Evolutionary conservation across 1,140 invertebrate species (phyloP).

Genomic region (Platyscapa corneri): DNA sequence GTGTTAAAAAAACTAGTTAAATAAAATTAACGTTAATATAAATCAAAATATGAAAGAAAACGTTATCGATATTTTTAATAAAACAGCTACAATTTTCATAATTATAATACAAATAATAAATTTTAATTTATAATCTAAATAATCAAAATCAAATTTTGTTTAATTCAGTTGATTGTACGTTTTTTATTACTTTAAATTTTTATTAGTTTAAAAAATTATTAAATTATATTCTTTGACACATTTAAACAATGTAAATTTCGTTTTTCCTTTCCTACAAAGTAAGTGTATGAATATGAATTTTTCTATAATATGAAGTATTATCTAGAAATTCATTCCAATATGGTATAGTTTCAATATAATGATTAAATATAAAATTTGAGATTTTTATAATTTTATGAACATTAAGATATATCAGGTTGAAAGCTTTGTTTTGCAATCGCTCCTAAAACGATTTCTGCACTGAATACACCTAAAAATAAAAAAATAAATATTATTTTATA

Average conservation of each 20-base stretch:
- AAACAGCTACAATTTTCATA: background rate
- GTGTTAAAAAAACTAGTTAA: background rate
- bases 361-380: constrained; percentile 38
- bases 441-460: constrained; percentile 69
- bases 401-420: constrained; percentile 61
- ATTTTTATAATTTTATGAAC: constrained; percentile 46
- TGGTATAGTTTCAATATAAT: constrained; percentile 22
- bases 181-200: too few species aligned
- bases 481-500: constrained; percentile 2
- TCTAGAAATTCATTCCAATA: constrained; percentile 54
- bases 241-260: constrained; percentile 57
- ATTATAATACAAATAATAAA: constrained; percentile 20
- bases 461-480: constrained; percentile 66
- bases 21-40: background rate
- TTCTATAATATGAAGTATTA: constrained; percentile 38
- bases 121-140: background rate
- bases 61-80: background rate
- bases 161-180: background rate
- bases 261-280: constrained; percentile 68
- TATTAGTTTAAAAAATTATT: background rate
- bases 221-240: background rate
- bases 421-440: constrained; percentile 70
- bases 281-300: constrained; percentile 59
- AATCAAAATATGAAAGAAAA: constrained; percentile 10
- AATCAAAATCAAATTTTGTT: background rate